phyloP scores from a whole-genome alignment of 2,113 vertebrate species.

The Siniperca knerii region DNA sequence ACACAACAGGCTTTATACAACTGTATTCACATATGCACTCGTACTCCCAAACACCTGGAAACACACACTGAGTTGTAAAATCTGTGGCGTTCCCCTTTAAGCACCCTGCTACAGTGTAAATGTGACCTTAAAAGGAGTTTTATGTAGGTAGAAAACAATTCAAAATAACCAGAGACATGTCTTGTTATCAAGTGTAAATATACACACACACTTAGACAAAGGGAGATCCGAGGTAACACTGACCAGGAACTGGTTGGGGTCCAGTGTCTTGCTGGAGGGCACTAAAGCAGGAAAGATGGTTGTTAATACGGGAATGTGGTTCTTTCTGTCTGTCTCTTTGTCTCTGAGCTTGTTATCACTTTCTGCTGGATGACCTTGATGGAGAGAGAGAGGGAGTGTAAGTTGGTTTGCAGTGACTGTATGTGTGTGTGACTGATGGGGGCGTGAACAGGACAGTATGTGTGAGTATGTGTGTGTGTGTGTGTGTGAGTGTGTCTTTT shows the following conservation, averaged over 20 bases:
- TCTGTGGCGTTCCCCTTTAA: no score
- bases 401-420: constrained; percentile 20
- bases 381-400: background rate
- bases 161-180: no score
- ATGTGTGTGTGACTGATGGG: background rate
- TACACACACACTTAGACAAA: background rate
- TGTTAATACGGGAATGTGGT: background rate
- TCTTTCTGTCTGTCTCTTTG: background rate
- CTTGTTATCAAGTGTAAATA: background rate
- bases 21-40: no score
- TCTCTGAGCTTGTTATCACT: constrained; percentile 30
- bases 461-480: constrained; percentile 1
- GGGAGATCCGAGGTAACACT: background rate
- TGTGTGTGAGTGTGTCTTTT: background rate
- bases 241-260: background rate
- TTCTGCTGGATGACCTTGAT: constrained; percentile 53
- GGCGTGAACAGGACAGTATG: background rate
- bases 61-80: no score
- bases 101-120: no score
- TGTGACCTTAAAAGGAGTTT: no score
- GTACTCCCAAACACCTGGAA: no score
- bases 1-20: no score
- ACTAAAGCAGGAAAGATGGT: background rate
- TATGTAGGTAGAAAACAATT: no score
- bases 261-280: background rate